Evolutionary conservation across 37 sponge, comb jelly and placozoan genomes (phyloP).

Genomic region (Cliona cf. orientalis): DNA sequence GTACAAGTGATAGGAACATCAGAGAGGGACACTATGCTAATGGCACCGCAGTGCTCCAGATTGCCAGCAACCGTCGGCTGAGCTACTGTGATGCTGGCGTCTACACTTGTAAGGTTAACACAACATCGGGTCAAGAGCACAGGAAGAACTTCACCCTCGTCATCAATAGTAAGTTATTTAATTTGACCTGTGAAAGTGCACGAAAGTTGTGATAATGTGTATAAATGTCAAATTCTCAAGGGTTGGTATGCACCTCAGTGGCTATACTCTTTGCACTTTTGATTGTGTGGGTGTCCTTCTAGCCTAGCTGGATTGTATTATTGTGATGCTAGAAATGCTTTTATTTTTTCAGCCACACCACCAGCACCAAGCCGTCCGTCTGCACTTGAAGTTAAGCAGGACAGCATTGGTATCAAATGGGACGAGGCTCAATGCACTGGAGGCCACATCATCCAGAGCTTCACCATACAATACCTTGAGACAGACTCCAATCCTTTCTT

Average conservation of each 20-base stretch:
- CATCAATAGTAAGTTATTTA: slow-evolving; percentile 28
- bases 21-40: slow-evolving; percentile 28
- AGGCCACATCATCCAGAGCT: slow-evolving; percentile 14
- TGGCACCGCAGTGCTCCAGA: slow-evolving; percentile 36
- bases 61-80: slow-evolving; percentile 1
- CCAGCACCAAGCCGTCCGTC: slow-evolving; percentile 5
- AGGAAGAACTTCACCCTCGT: slow-evolving; percentile 12
- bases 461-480: slow-evolving; percentile 3
- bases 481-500: not conserved
- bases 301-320: too few relatives aligned
- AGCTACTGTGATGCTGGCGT: slow-evolving; percentile 17
- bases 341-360: slow-evolving; percentile 8
- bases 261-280: too few relatives aligned
- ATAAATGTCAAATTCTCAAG: too few relatives aligned
- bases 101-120: slow-evolving; percentile 28
- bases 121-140: not conserved
- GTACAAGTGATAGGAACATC: slow-evolving; percentile 11
- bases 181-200: too few relatives aligned
- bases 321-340: not conserved
- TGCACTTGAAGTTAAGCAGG: not conserved
- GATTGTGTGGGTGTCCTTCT: too few relatives aligned
- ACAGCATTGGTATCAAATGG: slow-evolving; percentile 10
- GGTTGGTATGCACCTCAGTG: too few relatives aligned
- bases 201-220: too few relatives aligned
- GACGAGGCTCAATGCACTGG: slow-evolving; percentile 16